These are phyloP conservation scores for Montipora cactus DNA, from an alignment of 64 coral and sea anemone genomes.

Conservation along the genomic window DNA sequence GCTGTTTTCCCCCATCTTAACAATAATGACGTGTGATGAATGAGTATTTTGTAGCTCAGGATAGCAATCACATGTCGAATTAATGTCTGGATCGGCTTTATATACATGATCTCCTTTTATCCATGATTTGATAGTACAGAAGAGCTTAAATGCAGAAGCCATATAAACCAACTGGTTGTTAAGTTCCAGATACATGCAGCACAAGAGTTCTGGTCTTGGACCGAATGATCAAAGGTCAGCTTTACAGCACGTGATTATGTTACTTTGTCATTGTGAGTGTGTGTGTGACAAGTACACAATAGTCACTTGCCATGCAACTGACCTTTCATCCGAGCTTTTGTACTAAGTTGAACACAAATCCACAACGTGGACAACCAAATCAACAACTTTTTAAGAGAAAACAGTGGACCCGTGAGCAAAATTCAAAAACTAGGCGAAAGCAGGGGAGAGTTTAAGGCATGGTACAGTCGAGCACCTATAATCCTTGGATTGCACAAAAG, in stretches of 20 bases:
- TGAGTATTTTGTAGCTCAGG: too few relatives aligned
- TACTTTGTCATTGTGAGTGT: neutral
- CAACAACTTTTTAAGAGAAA: neutral
- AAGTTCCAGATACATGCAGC: neutral
- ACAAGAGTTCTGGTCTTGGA: neutral
- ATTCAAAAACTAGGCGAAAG: neutral
- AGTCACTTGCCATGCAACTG: slow-evolving; percentile 15
- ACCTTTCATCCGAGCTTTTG: neutral
- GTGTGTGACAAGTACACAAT: neutral
- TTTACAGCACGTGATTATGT: neutral
- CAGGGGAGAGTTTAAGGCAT: neutral
- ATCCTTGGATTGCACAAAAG: neutral
- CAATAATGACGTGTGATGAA: too few relatives aligned
- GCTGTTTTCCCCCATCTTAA: too few relatives aligned
- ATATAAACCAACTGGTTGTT: slow-evolving; percentile 5
- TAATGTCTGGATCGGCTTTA: too few relatives aligned
- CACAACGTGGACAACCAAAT: neutral
- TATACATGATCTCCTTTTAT: slow-evolving; percentile 44
- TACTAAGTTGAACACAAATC: neutral
- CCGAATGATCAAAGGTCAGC: neutral
- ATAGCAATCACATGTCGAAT: too few relatives aligned
- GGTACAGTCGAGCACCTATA: neutral
- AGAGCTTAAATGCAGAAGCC: slow-evolving; percentile 44
- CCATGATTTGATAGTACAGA: slow-evolving; percentile 18
- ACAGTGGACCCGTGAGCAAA: neutral